A percentile compares a stretch with the other conserved stretches of the same genome.
phyloP scores from a whole-genome alignment of 2,113 vertebrate genomes.

The Pelecanoides urinatrix region DNA sequence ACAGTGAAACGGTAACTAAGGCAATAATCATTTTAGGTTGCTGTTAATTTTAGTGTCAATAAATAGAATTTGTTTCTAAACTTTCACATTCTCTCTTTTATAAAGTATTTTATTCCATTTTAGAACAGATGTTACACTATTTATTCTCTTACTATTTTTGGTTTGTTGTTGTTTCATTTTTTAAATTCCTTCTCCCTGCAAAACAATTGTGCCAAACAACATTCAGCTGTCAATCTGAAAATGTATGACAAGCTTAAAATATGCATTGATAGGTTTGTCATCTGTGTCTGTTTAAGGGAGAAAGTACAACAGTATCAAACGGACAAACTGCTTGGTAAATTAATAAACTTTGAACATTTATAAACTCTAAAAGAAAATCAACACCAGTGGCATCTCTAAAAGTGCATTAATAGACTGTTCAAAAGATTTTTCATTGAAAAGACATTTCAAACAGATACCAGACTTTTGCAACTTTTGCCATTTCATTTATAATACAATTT shows the following conservation, averaged over 20 bases:
- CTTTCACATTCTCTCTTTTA: neutral
- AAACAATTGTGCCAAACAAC: neutral
- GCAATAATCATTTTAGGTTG: neutral
- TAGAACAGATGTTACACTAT: neutral
- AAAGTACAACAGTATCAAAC: neutral
- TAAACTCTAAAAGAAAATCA: neutral
- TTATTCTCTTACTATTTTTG: neutral
- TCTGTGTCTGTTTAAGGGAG: neutral
- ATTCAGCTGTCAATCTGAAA: neutral
- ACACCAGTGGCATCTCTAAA: neutral
- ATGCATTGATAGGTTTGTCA: neutral
- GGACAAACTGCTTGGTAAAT: neutral
- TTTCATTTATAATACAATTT: neutral
- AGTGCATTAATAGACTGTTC: neutral
- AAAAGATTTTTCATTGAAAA: neutral
- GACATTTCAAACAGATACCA: neutral
- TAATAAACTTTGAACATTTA: neutral
- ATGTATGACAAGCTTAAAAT: neutral
- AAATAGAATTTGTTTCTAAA: constrained; percentile 8
- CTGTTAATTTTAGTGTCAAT: neutral
- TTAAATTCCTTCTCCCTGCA: neutral
- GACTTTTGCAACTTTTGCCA: neutral
- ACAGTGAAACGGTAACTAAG: neutral
- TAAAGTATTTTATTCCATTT: neutral
- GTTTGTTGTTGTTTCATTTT: neutral